Evolutionary conservation across 2,797 vertebrate species (phyloP).

Genomic region (Vultur gryphus): DNA sequence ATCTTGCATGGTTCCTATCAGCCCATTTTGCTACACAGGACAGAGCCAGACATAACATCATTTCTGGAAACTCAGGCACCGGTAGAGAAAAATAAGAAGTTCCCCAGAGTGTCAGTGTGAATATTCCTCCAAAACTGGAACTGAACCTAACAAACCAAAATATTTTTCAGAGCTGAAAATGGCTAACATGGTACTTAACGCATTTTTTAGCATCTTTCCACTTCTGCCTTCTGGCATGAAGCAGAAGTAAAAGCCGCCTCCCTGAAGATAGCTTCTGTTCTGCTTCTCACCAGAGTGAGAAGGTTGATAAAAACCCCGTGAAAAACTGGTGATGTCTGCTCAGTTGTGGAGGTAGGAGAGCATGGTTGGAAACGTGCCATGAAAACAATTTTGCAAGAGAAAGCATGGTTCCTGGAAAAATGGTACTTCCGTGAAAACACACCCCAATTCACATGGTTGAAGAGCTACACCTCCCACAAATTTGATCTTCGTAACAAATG

Average conservation of each 20-base stretch:
- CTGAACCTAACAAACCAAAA: neutral
- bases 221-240: constrained; percentile 47
- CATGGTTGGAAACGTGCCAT: neutral
- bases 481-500: neutral
- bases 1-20: neutral
- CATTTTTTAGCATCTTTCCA: constrained; percentile 3
- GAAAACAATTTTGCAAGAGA: neutral
- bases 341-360: neutral
- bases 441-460: rapidly evolving
- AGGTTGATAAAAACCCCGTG: neutral
- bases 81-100: neutral
- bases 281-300: neutral
- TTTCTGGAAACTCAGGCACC: neutral
- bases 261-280: neutral
- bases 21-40: neutral
- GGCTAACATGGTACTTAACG: neutral
- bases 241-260: constrained; percentile 13
- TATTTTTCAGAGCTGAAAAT: constrained; percentile 7
- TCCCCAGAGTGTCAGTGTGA: neutral
- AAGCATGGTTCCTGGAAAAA: neutral
- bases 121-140: constrained; percentile 36
- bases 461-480: neutral
- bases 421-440: rapidly evolving
- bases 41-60: neutral
- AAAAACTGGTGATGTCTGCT: neutral